These are phyloP conservation scores for Otis tarda DNA, from an alignment of 2,113 vertebrate species.

Conservation along the genomic window DNA sequence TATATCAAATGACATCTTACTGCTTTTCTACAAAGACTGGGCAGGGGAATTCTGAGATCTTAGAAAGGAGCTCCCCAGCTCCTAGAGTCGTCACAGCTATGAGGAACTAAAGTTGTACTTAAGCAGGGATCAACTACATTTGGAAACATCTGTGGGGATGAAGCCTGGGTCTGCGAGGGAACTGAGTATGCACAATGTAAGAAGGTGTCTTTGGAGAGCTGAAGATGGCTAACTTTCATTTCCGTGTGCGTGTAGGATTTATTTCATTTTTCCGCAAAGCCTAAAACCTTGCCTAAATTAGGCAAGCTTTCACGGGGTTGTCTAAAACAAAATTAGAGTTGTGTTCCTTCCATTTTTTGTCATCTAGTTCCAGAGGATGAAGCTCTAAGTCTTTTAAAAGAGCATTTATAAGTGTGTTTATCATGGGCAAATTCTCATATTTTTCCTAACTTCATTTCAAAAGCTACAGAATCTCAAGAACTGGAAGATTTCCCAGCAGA, in stretches of 20 bases:
- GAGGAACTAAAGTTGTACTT: not conserved
- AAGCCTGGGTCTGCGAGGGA: not conserved
- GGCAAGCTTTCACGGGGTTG: not conserved
- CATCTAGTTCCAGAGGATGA: not conserved
- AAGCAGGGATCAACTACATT: fast-evolving
- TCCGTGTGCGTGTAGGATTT: not conserved
- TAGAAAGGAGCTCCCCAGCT: not conserved
- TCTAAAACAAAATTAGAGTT: not conserved
- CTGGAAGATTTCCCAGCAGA: not conserved
- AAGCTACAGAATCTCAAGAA: not conserved
- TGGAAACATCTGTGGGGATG: not conserved
- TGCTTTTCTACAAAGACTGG: not conserved
- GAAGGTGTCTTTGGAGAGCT: not conserved
- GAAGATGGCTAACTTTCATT: not conserved
- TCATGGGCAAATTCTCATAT: not conserved
- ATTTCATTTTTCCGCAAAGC: not conserved
- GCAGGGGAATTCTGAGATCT: not conserved
- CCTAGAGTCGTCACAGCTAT: not conserved
- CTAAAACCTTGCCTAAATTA: not conserved
- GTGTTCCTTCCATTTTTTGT: not conserved
- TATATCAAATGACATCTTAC: not conserved
- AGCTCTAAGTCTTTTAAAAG: not conserved
- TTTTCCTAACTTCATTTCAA: not conserved
- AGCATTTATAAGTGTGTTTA: not conserved
- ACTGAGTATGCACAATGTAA: not conserved